Evolutionary conservation across 2,888 invertebrate species (phyloP).

Genomic region (Kryphioiulus occultus): DNA sequence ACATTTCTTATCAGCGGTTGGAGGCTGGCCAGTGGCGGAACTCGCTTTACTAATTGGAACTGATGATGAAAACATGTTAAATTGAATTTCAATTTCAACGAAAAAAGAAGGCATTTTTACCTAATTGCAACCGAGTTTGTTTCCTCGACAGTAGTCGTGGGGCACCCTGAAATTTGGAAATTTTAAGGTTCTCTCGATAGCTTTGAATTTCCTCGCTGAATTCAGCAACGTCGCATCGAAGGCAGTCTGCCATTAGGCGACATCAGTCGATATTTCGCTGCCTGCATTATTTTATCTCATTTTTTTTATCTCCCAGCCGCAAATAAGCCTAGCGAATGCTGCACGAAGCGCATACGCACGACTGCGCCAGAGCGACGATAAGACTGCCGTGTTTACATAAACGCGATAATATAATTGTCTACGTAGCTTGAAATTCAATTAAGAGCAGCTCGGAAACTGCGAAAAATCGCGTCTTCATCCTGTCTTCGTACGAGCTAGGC

Average conservation of each 20-base stretch:
- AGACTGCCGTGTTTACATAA: conserved; percentile 12
- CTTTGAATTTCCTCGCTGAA: too few relatives aligned
- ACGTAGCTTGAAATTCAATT: not conserved
- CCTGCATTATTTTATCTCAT: conserved; percentile 3
- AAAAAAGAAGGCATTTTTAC: too few relatives aligned
- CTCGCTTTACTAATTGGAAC: too few relatives aligned
- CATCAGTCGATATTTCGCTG: not conserved
- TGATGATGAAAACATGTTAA: too few relatives aligned
- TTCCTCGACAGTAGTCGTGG: too few relatives aligned
- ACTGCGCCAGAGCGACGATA: not conserved
- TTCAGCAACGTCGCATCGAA: too few relatives aligned
- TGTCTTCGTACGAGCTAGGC: not conserved
- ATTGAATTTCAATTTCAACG: too few relatives aligned
- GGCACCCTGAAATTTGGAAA: too few relatives aligned
- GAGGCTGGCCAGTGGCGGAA: not conserved
- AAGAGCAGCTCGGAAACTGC: not conserved
- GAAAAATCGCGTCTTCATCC: not conserved
- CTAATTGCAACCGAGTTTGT: too few relatives aligned
- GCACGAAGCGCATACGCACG: not conserved
- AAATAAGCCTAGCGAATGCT: not conserved
- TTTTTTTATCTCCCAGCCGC: not conserved
- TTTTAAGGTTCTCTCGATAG: too few relatives aligned
- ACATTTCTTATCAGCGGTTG: not conserved
- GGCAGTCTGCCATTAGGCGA: too few relatives aligned
- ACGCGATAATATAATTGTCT: conserved; percentile 23